These are phyloP conservation scores for Ranitomeya variabilis DNA, from an alignment of 2,113 vertebrate genomes.

Conservation along the genomic window DNA sequence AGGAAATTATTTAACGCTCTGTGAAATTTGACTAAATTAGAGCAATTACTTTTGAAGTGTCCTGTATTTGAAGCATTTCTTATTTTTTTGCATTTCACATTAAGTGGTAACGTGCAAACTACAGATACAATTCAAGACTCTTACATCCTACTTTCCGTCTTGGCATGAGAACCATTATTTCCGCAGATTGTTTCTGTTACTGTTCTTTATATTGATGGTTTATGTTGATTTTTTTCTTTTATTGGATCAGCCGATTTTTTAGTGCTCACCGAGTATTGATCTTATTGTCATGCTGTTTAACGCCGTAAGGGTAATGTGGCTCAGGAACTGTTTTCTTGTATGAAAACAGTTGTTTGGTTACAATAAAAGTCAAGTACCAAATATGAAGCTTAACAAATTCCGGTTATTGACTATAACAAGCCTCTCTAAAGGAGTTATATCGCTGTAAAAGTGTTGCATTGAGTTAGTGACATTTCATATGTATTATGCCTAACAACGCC, in stretches of 20 bases:
- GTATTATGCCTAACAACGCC: neutral
- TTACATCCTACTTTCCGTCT: neutral
- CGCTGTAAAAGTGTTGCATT: neutral
- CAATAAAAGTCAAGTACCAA: neutral
- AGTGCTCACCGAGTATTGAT: neutral
- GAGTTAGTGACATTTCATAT: neutral
- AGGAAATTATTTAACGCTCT: neutral
- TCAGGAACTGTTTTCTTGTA: neutral
- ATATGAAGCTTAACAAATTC: neutral
- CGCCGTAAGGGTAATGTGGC: neutral
- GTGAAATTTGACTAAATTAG: neutral
- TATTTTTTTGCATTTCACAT: neutral
- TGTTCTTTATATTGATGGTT: neutral
- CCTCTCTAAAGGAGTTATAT: neutral
- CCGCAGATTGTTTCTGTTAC: neutral
- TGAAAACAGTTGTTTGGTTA: neutral
- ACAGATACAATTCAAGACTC: neutral
- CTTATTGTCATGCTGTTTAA: neutral
- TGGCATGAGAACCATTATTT: neutral
- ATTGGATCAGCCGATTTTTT: neutral
- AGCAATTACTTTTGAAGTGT: neutral
- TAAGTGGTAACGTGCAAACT: neutral
- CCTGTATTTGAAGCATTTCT: neutral
- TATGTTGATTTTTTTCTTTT: neutral
- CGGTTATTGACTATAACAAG: conserved; percentile 1